Conservation (phyloP, 2,113 vertebrate species). For the Podarcis cretensis region DNA sequence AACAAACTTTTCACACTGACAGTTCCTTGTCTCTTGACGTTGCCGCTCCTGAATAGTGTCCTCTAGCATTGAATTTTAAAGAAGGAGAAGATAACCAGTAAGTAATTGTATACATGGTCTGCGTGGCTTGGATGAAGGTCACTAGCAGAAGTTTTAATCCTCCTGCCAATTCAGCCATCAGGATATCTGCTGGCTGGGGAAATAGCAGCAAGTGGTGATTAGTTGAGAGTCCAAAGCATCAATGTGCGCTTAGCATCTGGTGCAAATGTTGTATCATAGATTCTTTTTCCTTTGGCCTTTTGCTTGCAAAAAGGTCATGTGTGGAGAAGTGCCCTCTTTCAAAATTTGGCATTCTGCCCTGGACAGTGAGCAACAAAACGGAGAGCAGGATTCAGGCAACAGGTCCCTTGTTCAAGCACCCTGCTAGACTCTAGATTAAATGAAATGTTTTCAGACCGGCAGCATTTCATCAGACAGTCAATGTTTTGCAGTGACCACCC, state of each 20-base stretch:
- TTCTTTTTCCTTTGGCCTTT: constrained; percentile 64
- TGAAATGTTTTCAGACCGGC: constrained; percentile 71
- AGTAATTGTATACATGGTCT: constrained; percentile 5
- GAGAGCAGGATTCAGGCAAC: constrained; percentile 63
- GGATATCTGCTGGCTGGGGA: constrained; percentile 60
- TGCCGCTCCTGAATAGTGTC: constrained; percentile 34
- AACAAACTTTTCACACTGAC: constrained; percentile 48
- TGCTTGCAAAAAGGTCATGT: neutral
- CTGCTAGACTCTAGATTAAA: constrained; percentile 70
- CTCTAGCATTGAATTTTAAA: constrained; percentile 16
- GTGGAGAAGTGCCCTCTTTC: constrained; percentile 55
- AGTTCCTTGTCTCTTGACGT: constrained; percentile 56
- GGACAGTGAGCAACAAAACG: neutral
- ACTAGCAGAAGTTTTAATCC: neutral
- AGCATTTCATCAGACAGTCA: constrained; percentile 72
- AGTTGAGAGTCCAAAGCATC: constrained; percentile 12
- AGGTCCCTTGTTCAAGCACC: constrained; percentile 55
- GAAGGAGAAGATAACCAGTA: neutral
- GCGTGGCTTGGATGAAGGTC: constrained; percentile 14
- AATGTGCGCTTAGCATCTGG: constrained; percentile 57
- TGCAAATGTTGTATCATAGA: constrained; percentile 47
- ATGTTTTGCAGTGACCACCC: constrained; percentile 70
- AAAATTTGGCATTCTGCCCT: constrained; percentile 38
- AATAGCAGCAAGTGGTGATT: constrained; percentile 47
- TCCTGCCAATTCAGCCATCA: neutral